Evolutionary conservation across 1,140 invertebrate genomes (phyloP), one percentile per base, ranked within the genome.

Genomic region (Bombus fervidus): DNA sequence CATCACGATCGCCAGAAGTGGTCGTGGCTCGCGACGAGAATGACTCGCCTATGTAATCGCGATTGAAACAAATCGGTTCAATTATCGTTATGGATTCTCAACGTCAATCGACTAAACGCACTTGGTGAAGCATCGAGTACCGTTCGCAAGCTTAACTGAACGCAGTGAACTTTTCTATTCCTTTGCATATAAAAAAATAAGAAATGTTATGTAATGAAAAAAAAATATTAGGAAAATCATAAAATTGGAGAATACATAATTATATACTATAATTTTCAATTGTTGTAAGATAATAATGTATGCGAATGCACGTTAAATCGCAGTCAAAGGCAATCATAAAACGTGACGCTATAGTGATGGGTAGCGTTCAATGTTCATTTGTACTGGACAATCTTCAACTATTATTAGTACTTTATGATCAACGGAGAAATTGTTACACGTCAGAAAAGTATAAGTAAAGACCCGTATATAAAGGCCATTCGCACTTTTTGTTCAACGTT

Each of bases 21-120:
- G 15, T 39, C 68, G 41, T 53, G 53, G 22, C 12, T 39, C 15
- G 31, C 15, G 1, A 73, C 34, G 28, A 47, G 71, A 69, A n/a
- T 66, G 53, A 4, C 47, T 79, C 47, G 47, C 59, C 34, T 41
- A 57, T 73, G 43, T 62, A 86, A 86, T 86, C 71, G 59, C 71
- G 84, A 86, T 74, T 81, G 84, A 81, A 74, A 81, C 79, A 86
- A 75, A 81, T 81, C 84, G 59, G 43, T 86, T 39, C 84, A 81
- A 86, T 85, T 81, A 74, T 81, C 18, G 68, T 53, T 80, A 64
- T 71, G 77, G 80, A 85, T 85, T 80, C 83, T 64, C 39, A 53
- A 57, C 68, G 41, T 47, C 83, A 64, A 80, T 80, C 53, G 64
- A n/a, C 39, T 41, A 12, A 79, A 77, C 18, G 18, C 43, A 25